These are phyloP conservation scores for Monochamus saltuarius DNA, from an alignment of 1,140 invertebrate genomes.

Conservation along the genomic window DNA sequence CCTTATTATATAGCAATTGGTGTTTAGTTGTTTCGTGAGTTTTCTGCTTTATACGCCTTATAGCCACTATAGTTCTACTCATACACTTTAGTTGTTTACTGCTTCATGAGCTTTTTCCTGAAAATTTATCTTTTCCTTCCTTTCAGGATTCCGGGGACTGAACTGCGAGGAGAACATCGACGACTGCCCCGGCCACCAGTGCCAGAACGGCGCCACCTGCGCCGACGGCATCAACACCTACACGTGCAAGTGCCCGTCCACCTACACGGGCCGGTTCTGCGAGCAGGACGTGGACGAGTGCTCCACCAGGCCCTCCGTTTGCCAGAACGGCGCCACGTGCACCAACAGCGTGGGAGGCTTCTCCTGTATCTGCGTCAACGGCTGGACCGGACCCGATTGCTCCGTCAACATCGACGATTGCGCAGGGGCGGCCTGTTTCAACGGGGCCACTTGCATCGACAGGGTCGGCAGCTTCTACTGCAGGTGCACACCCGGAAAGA, in stretches of 20 bases:
- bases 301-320: constrained; percentile 75
- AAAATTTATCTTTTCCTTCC: constrained; percentile 34
- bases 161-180: constrained; percentile 90
- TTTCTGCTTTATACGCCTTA: no score
- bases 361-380: constrained; percentile 95
- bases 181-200: constrained; percentile 85
- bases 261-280: constrained; percentile 83
- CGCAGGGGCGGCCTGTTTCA: constrained; percentile 88
- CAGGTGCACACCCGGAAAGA: constrained; percentile 92
- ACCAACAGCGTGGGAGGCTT: constrained; percentile 88
- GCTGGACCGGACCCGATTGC: constrained; percentile 90
- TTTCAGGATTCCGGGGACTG: constrained; percentile 78
- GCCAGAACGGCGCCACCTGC: constrained; percentile 89
- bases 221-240: constrained; percentile 85
- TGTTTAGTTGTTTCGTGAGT: no score
- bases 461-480: constrained; percentile 93
- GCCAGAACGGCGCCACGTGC: constrained; percentile 93
- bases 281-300: constrained; percentile 81
- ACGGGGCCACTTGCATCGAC: constrained; percentile 95
- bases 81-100: no score
- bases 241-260: constrained; percentile 83
- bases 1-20: no score
- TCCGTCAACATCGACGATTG: constrained; percentile 94
- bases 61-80: no score
- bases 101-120: no score